phyloP scores from a whole-genome alignment of 2,113 vertebrate genomes.

The Sylvilagus bachmani region DNA sequence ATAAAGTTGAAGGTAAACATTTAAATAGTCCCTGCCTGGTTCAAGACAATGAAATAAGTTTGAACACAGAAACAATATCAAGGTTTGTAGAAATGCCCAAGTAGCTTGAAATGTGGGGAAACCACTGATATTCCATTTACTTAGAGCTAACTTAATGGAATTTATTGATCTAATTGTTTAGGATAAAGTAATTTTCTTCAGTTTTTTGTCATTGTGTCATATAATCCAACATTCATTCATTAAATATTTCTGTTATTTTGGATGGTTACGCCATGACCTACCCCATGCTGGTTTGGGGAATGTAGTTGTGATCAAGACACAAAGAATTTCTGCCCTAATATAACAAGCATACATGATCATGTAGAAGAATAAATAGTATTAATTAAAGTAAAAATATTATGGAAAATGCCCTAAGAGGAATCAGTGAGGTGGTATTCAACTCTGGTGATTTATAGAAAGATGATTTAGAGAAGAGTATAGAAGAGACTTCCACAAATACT shows the following conservation, averaged over 20 bases:
- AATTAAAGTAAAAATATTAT: background rate
- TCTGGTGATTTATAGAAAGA: background rate
- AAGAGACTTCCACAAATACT: background rate
- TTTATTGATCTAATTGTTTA: background rate
- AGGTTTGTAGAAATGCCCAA: background rate
- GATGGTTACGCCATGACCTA: rapidly evolving
- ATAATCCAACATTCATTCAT: background rate
- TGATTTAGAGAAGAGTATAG: background rate
- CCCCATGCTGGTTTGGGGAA: rapidly evolving
- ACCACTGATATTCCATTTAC: background rate
- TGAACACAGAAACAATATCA: background rate
- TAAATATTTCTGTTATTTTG: background rate
- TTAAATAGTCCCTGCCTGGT: background rate
- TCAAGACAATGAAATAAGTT: background rate
- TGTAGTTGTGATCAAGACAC: background rate
- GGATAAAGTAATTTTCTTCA: background rate
- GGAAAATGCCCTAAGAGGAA: background rate
- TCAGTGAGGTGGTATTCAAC: no score
- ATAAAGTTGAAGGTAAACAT: background rate
- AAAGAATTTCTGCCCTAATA: background rate
- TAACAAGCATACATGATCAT: background rate
- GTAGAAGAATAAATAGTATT: background rate
- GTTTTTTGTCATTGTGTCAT: background rate
- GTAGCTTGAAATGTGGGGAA: background rate
- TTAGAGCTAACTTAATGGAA: background rate